phyloP scores from a whole-genome alignment of 1,140 invertebrate species.

The Helicoverpa armigera region DNA sequence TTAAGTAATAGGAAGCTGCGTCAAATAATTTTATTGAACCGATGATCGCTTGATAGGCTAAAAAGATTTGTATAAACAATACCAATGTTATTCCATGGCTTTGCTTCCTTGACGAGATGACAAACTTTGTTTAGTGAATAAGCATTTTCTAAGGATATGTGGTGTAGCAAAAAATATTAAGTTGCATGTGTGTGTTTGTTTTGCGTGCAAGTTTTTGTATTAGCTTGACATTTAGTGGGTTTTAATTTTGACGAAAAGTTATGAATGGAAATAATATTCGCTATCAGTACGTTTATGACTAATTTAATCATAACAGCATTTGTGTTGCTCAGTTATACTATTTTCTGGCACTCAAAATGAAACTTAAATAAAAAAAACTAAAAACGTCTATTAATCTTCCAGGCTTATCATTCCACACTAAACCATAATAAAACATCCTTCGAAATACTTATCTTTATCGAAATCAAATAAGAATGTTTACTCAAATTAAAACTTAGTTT shows the following conservation, averaged over 20 bases:
- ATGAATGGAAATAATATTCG: no score
- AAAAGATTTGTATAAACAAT: slow-evolving; percentile 10
- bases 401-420: background rate
- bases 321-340: no score
- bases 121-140: slow-evolving; percentile 11
- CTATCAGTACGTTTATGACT: no score
- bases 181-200: background rate
- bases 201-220: background rate
- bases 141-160: slow-evolving; percentile 6
- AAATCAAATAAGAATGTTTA: slow-evolving; percentile 48
- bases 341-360: no score
- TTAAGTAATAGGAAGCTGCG: slow-evolving; percentile 1
- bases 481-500: slow-evolving; percentile 43
- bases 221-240: background rate
- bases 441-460: slow-evolving; percentile 15
- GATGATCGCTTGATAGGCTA: slow-evolving; percentile 15
- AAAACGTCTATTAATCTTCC: background rate
- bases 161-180: slow-evolving; percentile 7
- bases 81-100: background rate
- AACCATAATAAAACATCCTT: background rate
- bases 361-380: no score
- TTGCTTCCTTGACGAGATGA: slow-evolving; percentile 23
- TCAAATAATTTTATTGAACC: slow-evolving; percentile 1
- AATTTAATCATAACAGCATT: no score
- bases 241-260: no score